Conservation (phyloP, 1,140 invertebrate species). For the Drosophila sechellia region DNA sequence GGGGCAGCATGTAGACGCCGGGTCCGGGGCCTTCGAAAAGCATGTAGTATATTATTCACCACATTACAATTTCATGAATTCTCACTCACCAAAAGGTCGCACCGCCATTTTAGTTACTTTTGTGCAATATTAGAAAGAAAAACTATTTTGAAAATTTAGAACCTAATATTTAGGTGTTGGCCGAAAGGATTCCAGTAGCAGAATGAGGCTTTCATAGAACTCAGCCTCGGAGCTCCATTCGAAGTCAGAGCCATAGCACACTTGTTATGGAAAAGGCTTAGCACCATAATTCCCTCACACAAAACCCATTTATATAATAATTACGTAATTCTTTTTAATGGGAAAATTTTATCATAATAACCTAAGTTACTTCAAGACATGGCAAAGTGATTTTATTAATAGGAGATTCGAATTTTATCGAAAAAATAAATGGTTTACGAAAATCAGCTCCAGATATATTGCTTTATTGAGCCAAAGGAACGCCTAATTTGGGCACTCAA, state of each 20-base stretch:
- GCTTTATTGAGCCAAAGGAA: conserved; percentile 44
- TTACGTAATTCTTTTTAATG: conserved; percentile 6
- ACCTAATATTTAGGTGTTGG: conserved; percentile 50
- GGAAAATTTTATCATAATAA: conserved; percentile 3
- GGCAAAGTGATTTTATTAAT: neutral
- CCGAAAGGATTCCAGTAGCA: conserved; percentile 29
- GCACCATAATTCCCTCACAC: too few species aligned
- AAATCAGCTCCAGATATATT: conserved; percentile 52
- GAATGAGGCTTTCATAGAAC: conserved; percentile 25
- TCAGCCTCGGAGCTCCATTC: neutral
- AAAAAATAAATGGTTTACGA: conserved; percentile 5
- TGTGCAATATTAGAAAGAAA: conserved; percentile 69
- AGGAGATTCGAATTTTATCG: conserved; percentile 20
- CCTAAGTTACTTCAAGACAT: neutral
- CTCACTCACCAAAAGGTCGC: conserved; percentile 59
- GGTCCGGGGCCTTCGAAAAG: conserved; percentile 86
- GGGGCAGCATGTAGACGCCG: conserved; percentile 87
- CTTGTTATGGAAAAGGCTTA: neutral
- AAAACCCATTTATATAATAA: neutral
- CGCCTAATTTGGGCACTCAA: neutral
- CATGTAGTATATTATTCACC: neutral
- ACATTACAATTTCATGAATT: neutral
- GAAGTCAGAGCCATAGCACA: conserved; percentile 27
- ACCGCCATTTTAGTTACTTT: conserved; percentile 51
- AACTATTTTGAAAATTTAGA: conserved; percentile 56